A percentile compares a stretch with the other conserved stretches of the same genome.
Evolutionary conservation across 2,113 vertebrate species (phyloP).

Genomic region (Scartelaos histophorus): DNA sequence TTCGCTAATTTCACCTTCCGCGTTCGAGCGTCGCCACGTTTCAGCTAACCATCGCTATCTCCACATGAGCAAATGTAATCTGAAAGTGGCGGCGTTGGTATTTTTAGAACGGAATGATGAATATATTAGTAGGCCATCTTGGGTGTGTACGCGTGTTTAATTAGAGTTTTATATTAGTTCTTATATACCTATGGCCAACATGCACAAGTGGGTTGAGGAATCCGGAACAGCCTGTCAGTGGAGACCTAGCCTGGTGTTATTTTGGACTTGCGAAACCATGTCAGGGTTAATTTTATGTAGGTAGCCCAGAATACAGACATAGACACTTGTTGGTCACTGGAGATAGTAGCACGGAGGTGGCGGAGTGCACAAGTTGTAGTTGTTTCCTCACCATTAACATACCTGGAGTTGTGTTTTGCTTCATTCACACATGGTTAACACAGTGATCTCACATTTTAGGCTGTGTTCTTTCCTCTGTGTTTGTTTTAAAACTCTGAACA

Average conservation of each 20-base stretch:
- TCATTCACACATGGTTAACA: too few relatives aligned
- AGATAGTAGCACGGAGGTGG: neutral
- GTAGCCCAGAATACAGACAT: constrained; percentile 59
- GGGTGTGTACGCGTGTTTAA: constrained; percentile 26
- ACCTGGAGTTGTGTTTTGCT: too few relatives aligned
- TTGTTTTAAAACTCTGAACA: too few relatives aligned
- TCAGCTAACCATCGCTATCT: constrained; percentile 29
- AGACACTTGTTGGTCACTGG: constrained; percentile 34
- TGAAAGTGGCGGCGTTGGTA: constrained; percentile 39
- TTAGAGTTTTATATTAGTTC: too few relatives aligned
- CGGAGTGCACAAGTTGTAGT: neutral
- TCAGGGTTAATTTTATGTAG: constrained; percentile 69
- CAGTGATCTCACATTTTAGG: too few relatives aligned
- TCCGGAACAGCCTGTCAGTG: constrained; percentile 65
- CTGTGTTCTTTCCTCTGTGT: too few relatives aligned
- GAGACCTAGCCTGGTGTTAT: constrained; percentile 73
- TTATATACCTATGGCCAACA: constrained; percentile 10
- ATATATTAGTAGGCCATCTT: constrained; percentile 49
- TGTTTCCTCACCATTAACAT: too few relatives aligned
- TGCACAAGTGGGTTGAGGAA: constrained; percentile 62
- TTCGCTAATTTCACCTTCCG: constrained; percentile 31
- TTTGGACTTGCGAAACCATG: constrained; percentile 64
- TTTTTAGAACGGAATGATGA: constrained; percentile 36
- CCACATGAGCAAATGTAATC: constrained; percentile 34
- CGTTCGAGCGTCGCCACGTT: constrained; percentile 11